Percentiles rank a stretch among this genome's conserved stretches.
phyloP scores from a whole-genome alignment of 1,140 invertebrate species.

The Drosophila ercepeae region DNA sequence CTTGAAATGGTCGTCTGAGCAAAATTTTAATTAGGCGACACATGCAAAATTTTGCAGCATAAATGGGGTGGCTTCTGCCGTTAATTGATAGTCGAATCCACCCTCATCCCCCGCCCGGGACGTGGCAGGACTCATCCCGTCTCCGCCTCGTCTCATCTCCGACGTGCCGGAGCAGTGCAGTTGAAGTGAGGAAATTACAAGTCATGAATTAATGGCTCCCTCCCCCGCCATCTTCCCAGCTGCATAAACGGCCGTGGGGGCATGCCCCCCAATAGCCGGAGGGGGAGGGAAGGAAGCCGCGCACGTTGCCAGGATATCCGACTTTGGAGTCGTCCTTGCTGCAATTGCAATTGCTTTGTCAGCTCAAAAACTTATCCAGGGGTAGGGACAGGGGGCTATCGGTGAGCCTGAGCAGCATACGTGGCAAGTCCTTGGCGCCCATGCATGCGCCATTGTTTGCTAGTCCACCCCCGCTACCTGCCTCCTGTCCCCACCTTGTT shows the following conservation, averaged over 20 bases:
- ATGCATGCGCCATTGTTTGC: conserved; percentile 56
- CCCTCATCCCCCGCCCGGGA: conserved; percentile 34
- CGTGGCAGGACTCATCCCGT: conserved; percentile 7
- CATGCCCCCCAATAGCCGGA: neutral
- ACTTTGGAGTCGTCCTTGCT: conserved; percentile 50
- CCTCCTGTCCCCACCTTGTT: neutral
- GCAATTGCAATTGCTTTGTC: conserved; percentile 80
- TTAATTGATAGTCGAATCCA: conserved; percentile 76
- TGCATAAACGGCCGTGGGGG: conserved; percentile 2
- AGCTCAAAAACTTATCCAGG: conserved; percentile 74
- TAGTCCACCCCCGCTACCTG: neutral
- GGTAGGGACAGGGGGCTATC: neutral
- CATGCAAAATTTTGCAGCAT: conserved; percentile 58
- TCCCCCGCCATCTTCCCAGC: neutral
- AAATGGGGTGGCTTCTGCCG: conserved; percentile 37
- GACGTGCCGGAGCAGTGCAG: conserved; percentile 36
- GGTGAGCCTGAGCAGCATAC: conserved; percentile 35
- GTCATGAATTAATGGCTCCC: conserved; percentile 78
- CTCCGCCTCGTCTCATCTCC: conserved; percentile 16
- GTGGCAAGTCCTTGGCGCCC: conserved; percentile 33
- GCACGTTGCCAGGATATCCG: conserved; percentile 78
- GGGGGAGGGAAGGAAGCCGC: conserved; percentile 48
- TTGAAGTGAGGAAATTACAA: conserved; percentile 83
- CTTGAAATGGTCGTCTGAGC: conserved; percentile 76
- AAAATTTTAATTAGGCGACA: conserved; percentile 81